phyloP scores from a whole-genome alignment of 2,888 invertebrate species.

The Drosophila picticornis region DNA sequence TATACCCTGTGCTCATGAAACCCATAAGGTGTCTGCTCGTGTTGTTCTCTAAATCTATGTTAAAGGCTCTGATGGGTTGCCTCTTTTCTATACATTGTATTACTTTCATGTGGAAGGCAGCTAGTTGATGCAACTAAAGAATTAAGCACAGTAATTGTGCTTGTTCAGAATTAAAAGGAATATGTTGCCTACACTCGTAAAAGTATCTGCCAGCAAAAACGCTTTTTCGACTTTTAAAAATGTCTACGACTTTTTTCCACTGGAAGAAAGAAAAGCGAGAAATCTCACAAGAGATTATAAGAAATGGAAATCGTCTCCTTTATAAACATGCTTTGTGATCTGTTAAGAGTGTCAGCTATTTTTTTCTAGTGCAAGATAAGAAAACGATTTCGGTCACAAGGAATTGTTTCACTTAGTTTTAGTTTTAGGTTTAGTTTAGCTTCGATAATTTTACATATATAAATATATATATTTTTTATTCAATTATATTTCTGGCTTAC shows the following conservation, averaged over 20 bases:
- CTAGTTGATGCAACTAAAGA: not conserved
- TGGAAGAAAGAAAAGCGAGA: not conserved
- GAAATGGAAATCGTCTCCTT: not conserved
- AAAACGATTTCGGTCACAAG: too few relatives aligned
- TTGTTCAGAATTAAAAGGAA: not conserved
- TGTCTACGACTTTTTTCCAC: not conserved
- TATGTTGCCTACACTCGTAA: not conserved
- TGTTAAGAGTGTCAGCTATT: not conserved
- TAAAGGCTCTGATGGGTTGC: not conserved
- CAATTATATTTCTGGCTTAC: not conserved
- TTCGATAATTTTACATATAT: not conserved
- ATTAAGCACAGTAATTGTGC: not conserved
- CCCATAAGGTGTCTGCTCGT: not conserved
- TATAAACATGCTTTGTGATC: not conserved
- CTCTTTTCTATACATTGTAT: not conserved
- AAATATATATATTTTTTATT: not conserved
- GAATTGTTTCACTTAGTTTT: not conserved
- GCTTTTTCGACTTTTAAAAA: not conserved
- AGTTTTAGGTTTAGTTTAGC: too few relatives aligned
- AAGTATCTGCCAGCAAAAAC: not conserved
- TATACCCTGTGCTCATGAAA: conserved; percentile 13
- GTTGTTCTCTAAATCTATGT: not conserved
- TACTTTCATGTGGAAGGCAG: not conserved
- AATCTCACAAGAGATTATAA: not conserved
- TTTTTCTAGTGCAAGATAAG: not conserved